phyloP scores from a whole-genome alignment of 2,113 vertebrate species.

The Stegostoma tigrinum region DNA sequence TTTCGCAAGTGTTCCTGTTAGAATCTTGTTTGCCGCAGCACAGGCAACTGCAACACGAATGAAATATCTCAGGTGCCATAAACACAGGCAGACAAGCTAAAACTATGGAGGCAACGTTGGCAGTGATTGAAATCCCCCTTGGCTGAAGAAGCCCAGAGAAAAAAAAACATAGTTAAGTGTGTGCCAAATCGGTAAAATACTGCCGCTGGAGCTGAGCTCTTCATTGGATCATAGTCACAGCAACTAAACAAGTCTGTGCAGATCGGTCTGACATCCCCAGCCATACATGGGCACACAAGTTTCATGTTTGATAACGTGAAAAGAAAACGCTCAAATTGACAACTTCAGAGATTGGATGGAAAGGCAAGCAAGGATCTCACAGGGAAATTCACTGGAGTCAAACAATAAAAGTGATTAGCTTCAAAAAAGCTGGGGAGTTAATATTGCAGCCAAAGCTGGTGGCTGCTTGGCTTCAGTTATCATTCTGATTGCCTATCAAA shows the following conservation, averaged over 20 bases:
- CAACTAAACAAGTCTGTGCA: neutral
- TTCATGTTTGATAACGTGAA: neutral
- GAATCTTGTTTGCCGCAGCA: neutral
- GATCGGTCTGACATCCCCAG: neutral
- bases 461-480: constrained; percentile 13
- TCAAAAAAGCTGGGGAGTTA: neutral
- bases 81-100: neutral
- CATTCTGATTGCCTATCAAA: constrained; percentile 12
- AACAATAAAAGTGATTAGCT: constrained; percentile 12
- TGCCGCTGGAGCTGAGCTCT: neutral
- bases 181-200: neutral
- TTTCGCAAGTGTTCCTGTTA: neutral
- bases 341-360: neutral
- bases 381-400: constrained; percentile 9
- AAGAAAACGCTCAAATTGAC: neutral
- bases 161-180: neutral
- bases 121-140: neutral
- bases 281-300: no score
- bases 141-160: constrained; percentile 8
- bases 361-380: neutral
- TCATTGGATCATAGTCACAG: neutral
- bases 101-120: neutral
- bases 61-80: neutral
- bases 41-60: neutral
- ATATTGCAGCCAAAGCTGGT: neutral